phyloP scores from a whole-genome alignment of 2,888 invertebrate genomes.

The Gastrophysa polygoni region DNA sequence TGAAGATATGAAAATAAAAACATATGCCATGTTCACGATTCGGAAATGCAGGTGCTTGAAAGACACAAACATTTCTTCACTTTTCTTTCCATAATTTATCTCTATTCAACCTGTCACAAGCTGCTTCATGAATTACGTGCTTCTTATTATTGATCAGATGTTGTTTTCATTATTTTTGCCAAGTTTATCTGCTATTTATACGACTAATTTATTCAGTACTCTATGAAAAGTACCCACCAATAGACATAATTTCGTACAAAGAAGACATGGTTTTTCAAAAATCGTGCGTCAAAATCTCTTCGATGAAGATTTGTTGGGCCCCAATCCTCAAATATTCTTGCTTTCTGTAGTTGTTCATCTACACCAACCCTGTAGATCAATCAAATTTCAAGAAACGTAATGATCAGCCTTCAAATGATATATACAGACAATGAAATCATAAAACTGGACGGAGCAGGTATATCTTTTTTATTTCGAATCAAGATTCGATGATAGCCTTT shows the following conservation, averaged over 20 bases:
- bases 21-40: constrained; percentile 51
- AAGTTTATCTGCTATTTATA: too few relatives aligned
- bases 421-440: constrained; percentile 21
- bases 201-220: too few relatives aligned
- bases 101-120: constrained; percentile 28
- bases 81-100: constrained; percentile 39
- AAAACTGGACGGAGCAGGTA: constrained; percentile 24
- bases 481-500: constrained; percentile 25
- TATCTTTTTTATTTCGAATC: constrained; percentile 22
- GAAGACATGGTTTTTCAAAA: too few relatives aligned
- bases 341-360: too few relatives aligned
- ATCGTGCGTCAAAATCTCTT: too few relatives aligned
- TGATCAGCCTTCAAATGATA: constrained; percentile 5
- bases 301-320: too few relatives aligned
- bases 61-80: constrained; percentile 46
- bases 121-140: constrained; percentile 11
- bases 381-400: background rate
- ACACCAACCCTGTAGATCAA: constrained; percentile 1
- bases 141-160: background rate
- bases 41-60: constrained; percentile 51
- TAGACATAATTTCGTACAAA: too few relatives aligned
- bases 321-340: too few relatives aligned
- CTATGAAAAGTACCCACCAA: too few relatives aligned
- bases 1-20: too few relatives aligned
- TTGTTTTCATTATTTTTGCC: too few relatives aligned